phyloP scores from a whole-genome alignment of 2,113 vertebrate genomes.

The Barnardius zonarius region DNA sequence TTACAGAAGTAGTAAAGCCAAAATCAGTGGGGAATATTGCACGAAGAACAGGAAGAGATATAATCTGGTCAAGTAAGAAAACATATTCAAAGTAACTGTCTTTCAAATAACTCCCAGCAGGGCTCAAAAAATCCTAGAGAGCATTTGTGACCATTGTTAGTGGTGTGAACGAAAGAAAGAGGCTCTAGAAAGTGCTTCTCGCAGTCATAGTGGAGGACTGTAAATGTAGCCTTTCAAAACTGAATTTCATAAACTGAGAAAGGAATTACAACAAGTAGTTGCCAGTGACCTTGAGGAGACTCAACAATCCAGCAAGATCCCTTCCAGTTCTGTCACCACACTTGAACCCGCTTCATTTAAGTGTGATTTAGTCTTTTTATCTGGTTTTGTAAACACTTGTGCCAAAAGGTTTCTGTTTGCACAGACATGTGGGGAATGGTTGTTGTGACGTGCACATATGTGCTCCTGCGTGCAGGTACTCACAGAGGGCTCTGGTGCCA shows the following conservation, averaged over 20 bases:
- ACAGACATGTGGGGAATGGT: neutral
- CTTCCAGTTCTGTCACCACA: neutral
- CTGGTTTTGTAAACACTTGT: neutral
- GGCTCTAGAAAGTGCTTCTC: neutral
- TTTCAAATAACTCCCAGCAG: neutral
- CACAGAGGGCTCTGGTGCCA: rapidly evolving
- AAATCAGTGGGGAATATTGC: conserved; percentile 3
- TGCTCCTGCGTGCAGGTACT: neutral
- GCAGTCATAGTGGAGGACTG: neutral
- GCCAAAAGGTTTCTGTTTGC: neutral
- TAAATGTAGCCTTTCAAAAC: neutral
- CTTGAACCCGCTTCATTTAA: neutral
- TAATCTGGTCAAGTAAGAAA: neutral
- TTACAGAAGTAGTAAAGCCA: neutral
- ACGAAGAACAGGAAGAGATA: neutral
- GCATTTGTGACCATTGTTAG: neutral
- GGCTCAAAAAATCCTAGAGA: neutral
- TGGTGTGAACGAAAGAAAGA: neutral
- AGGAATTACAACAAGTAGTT: neutral
- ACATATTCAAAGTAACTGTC: neutral
- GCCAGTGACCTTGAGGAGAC: neutral
- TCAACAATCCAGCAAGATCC: neutral
- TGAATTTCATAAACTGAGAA: neutral
- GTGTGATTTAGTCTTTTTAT: neutral
- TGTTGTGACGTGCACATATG: neutral